Evolutionary conservation across 2,113 vertebrate species (phyloP).

Genomic region (Cercopithecus mona): DNA sequence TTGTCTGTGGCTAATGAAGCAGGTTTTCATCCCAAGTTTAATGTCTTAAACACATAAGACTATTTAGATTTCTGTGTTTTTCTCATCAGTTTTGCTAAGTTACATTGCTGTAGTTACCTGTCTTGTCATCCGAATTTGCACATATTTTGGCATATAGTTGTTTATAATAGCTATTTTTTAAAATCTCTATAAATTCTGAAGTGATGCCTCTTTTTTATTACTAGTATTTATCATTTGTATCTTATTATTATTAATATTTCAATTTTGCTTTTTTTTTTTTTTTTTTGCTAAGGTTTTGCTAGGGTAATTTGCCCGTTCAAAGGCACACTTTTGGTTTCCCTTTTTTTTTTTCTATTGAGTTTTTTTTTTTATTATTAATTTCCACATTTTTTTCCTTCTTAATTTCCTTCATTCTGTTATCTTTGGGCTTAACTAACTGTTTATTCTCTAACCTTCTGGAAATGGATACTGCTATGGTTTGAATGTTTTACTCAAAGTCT

Average conservation of each 20-base stretch:
- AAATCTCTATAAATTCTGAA: background rate
- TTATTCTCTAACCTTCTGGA: background rate
- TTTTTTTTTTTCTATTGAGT: background rate
- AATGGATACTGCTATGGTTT: background rate
- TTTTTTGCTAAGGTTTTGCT: background rate
- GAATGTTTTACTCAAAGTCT: background rate
- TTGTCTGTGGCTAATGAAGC: background rate
- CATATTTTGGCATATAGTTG: background rate
- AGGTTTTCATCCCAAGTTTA: background rate
- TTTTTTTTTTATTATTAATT: background rate
- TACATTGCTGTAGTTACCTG: background rate
- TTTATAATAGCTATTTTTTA: background rate
- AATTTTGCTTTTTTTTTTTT: background rate
- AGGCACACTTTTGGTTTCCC: background rate
- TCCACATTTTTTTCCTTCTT: background rate
- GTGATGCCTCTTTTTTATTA: background rate
- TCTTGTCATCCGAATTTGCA: background rate
- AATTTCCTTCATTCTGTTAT: background rate
- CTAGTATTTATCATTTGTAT: background rate
- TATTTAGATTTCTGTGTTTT: background rate
- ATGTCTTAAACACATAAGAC: background rate
- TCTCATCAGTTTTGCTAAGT: background rate
- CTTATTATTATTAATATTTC: background rate
- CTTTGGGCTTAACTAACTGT: background rate
- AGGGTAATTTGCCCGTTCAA: slow-evolving; percentile 8